These are phyloP conservation scores for Potorous gilbertii DNA, from an alignment of 2,797 vertebrate genomes.

Conservation along the genomic window DNA sequence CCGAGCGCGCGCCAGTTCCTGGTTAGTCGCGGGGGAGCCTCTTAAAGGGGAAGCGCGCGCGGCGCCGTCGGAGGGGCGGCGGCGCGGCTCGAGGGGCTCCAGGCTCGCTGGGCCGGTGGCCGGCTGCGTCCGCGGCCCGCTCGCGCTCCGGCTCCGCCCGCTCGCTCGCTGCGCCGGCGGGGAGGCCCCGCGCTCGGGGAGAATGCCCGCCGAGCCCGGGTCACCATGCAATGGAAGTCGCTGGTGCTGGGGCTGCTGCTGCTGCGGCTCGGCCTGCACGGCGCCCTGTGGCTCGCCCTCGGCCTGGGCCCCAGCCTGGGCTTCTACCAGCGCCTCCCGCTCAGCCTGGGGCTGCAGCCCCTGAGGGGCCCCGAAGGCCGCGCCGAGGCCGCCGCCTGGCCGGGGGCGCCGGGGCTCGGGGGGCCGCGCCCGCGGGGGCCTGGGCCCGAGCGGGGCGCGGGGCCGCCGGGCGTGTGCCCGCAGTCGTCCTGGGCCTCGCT, in stretches of 20 bases:
- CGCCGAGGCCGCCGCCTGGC: not conserved
- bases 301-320: conserved; percentile 91
- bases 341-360: conserved; percentile 70
- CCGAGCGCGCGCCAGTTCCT: conserved; percentile 51
- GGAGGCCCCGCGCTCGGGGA: conserved; percentile 55
- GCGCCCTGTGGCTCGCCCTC: conserved; percentile 90
- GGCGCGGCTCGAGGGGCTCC: conserved; percentile 25
- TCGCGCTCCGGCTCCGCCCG: not conserved
- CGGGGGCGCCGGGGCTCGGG: conserved; percentile 32
- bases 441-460: conserved; percentile 63
- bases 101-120: not conserved
- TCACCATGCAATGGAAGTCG: conserved; percentile 97
- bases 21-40: conserved; percentile 69
- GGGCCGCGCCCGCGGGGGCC: conserved; percentile 85
- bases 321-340: conserved; percentile 88
- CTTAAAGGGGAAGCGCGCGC: conserved; percentile 63
- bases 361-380: conserved; percentile 52
- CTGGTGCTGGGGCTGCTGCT: conserved; percentile 93
- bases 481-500: conserved; percentile 88
- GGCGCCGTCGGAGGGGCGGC: not conserved
- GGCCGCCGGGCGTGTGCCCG: conserved; percentile 70
- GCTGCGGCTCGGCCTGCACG: conserved; percentile 91
- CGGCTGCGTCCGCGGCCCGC: not conserved
- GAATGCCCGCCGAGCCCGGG: conserved; percentile 76
- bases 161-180: not conserved